phyloP scores from a whole-genome alignment of 2,888 invertebrate species.

The Pachliopta kotzebuea region DNA sequence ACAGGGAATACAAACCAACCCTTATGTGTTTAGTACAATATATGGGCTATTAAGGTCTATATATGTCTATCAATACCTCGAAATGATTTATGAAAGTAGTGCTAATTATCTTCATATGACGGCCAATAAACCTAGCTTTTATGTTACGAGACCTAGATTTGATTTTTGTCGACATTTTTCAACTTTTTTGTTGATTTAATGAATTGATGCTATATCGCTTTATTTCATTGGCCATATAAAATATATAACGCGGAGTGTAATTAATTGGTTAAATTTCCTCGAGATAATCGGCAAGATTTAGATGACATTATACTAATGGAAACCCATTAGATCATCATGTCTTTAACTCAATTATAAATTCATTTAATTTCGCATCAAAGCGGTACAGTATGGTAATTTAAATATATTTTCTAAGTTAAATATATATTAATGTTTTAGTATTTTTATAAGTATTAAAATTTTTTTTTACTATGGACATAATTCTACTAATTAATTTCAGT shows the following conservation, averaged over 20 bases:
- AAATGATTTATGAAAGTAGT: too few species aligned
- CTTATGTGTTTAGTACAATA: too few species aligned
- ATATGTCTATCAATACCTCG: too few species aligned
- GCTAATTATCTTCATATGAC: too few species aligned
- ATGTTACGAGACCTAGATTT: background rate
- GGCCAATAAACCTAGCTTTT: too few species aligned
- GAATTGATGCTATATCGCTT: background rate
- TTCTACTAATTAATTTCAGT: background rate
- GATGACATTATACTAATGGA: conserved; percentile 18
- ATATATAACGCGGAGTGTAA: conserved; percentile 2
- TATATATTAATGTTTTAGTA: too few species aligned
- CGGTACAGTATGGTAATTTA: too few species aligned
- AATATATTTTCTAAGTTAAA: too few species aligned
- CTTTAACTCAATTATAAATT: conserved; percentile 14
- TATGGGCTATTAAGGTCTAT: too few species aligned
- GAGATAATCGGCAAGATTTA: conserved; percentile 7
- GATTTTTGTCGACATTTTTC: background rate
- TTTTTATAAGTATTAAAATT: too few species aligned
- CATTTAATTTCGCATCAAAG: conserved; percentile 8
- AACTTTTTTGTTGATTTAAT: background rate
- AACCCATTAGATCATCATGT: conserved; percentile 3
- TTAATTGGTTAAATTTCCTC: conserved; percentile 12
- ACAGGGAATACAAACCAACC: too few species aligned
- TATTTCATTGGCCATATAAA: background rate
- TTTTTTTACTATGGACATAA: too few species aligned